These are phyloP conservation scores for Ferdinandea cuprea DNA, from an alignment of 2,888 invertebrate species.

Conservation along the genomic window DNA sequence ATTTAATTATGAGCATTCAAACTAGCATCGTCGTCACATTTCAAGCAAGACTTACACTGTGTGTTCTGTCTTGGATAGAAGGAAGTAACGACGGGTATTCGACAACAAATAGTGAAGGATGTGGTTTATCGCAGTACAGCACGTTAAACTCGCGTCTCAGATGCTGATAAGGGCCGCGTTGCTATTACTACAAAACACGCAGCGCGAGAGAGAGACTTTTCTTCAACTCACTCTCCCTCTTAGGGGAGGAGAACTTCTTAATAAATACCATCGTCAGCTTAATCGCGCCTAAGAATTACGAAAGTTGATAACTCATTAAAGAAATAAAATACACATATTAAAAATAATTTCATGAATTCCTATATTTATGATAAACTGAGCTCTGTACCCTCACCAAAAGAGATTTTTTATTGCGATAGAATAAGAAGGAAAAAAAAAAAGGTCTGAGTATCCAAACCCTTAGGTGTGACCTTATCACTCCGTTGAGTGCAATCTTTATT, in stretches of 20 bases:
- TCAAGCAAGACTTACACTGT: slow-evolving; percentile 33
- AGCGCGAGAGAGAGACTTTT: slow-evolving; percentile 15
- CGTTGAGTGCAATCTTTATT: slow-evolving; percentile 25
- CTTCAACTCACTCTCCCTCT: slow-evolving; percentile 19
- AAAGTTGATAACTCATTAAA: slow-evolving; percentile 54
- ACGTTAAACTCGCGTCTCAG: slow-evolving; percentile 50
- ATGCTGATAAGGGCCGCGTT: slow-evolving; percentile 47
- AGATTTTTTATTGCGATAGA: slow-evolving; percentile 1
- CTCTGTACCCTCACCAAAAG: not conserved
- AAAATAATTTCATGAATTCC: slow-evolving; percentile 43
- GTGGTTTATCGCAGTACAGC: slow-evolving; percentile 65
- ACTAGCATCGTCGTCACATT: slow-evolving; percentile 44
- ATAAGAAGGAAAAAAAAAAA: not conserved
- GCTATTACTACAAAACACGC: slow-evolving; percentile 11
- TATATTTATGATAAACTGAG: slow-evolving; percentile 14
- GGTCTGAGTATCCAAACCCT: slow-evolving; percentile 1
- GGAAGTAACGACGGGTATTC: slow-evolving; percentile 55
- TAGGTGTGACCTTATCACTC: not conserved
- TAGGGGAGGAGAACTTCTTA: slow-evolving; percentile 18
- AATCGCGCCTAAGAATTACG: slow-evolving; percentile 49
- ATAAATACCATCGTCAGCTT: slow-evolving; percentile 23
- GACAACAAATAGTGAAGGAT: slow-evolving; percentile 60
- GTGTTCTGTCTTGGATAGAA: slow-evolving; percentile 27
- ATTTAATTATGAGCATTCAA: slow-evolving; percentile 11
- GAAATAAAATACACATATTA: slow-evolving; percentile 3